phyloP scores from a whole-genome alignment of 2,113 vertebrate genomes.

The Mugil cephalus region DNA sequence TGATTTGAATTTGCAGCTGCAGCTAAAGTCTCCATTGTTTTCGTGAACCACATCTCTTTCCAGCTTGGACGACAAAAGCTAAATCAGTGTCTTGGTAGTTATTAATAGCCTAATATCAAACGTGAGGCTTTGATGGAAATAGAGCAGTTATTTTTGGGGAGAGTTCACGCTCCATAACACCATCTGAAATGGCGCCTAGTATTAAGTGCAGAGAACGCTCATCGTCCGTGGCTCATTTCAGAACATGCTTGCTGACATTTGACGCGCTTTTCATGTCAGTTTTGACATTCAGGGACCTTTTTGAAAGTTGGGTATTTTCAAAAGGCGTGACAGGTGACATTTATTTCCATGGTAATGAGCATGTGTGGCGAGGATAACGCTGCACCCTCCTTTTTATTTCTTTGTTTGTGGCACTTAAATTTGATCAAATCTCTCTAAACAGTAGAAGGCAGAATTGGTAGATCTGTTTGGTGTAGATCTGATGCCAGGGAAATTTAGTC shows the following conservation, averaged over 20 bases:
- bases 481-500: background rate
- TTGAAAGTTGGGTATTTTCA: slow-evolving; percentile 51
- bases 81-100: slow-evolving; percentile 38
- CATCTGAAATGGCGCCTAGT: slow-evolving; percentile 13
- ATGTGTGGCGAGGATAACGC: slow-evolving; percentile 11
- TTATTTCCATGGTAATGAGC: slow-evolving; percentile 64
- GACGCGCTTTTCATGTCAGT: slow-evolving; percentile 67
- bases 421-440: slow-evolving; percentile 27
- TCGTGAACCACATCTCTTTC: background rate
- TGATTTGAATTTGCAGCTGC: slow-evolving; percentile 11
- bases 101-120: slow-evolving; percentile 65
- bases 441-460: slow-evolving; percentile 11
- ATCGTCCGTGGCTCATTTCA: slow-evolving; percentile 21
- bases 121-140: slow-evolving; percentile 49
- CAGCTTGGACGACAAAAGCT: slow-evolving; percentile 13
- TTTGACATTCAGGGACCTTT: slow-evolving; percentile 72
- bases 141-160: slow-evolving; percentile 68
- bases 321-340: slow-evolving; percentile 65
- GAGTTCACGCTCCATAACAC: slow-evolving; percentile 16
- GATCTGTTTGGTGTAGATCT: slow-evolving; percentile 3
- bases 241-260: slow-evolving; percentile 65
- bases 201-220: slow-evolving; percentile 12
- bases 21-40: slow-evolving; percentile 29
- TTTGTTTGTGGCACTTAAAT: slow-evolving; percentile 26
- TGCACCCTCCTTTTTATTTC: background rate